Evolutionary conservation across 2,797 vertebrate species (phyloP).

Genomic region (Chrysocyon brachyurus): DNA sequence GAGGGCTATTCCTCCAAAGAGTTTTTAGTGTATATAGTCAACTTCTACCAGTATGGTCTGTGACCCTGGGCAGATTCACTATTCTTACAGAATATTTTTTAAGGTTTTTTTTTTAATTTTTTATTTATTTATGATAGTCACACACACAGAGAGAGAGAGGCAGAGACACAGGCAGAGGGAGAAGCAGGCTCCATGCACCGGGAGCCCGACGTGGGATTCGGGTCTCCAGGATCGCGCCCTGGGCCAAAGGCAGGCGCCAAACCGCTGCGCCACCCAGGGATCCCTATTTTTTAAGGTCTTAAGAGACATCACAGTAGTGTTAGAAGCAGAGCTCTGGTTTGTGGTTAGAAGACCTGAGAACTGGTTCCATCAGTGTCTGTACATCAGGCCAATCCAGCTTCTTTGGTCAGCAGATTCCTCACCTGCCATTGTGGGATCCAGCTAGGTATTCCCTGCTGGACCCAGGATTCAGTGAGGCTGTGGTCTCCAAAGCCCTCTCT

Average conservation of each 20-base stretch:
- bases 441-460: not conserved
- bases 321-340: not conserved
- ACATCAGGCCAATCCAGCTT: accelerated
- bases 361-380: not conserved
- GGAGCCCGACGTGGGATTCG: no score
- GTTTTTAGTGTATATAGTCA: not conserved
- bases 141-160: no score
- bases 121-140: no score
- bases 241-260: no score
- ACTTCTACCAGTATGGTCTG: not conserved
- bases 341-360: not conserved
- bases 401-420: not conserved
- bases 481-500: not conserved
- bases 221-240: no score
- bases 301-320: not conserved
- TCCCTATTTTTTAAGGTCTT: not conserved
- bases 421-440: not conserved
- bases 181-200: no score
- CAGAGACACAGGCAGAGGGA: no score
- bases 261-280: no score
- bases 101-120: not conserved
- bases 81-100: not conserved
- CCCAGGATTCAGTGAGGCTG: not conserved
- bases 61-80: not conserved
- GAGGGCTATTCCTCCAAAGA: not conserved